Percentiles rank a stretch among this genome's conserved stretches.
These are phyloP conservation scores for Baronia brevicornis DNA, from an alignment of 2,888 invertebrate genomes.

Conservation along the genomic window DNA sequence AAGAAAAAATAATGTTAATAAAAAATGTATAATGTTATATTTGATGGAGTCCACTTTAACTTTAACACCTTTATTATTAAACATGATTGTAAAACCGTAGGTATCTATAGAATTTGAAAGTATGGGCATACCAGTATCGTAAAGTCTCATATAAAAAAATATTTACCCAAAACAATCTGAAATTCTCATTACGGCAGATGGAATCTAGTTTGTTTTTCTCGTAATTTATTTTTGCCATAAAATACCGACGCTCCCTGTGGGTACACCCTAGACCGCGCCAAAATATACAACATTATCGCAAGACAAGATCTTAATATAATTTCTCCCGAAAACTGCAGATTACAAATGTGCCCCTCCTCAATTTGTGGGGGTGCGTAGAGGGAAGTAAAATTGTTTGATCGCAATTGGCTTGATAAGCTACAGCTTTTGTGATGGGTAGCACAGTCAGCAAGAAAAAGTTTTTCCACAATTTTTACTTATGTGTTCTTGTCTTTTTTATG, in stretches of 20 bases:
- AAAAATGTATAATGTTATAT: conserved; percentile 7
- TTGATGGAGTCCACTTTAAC: no score
- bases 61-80: no score
- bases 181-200: conserved; percentile 44
- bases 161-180: conserved; percentile 29
- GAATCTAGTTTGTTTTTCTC: conserved; percentile 50
- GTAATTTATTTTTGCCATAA: conserved; percentile 60
- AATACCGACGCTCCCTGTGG: conserved; percentile 44
- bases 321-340: conserved; percentile 66
- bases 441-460: conserved; percentile 45
- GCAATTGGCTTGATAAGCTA: conserved; percentile 66
- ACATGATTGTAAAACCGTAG: no score
- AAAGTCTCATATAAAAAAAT: conserved; percentile 12
- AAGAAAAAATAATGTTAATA: conserved; percentile 24
- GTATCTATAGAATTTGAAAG: no score
- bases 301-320: conserved; percentile 68
- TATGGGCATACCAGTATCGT: no score
- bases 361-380: conserved; percentile 43
- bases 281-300: conserved; percentile 63
- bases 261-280: conserved; percentile 40
- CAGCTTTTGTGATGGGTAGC: conserved; percentile 41
- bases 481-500: no score
- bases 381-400: conserved; percentile 65
- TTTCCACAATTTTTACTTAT: conserved; percentile 35
- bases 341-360: conserved; percentile 61